Percentiles rank a stretch among this genome's conserved stretches.
Conservation (phyloP, 2,113 vertebrate genomes). For the Ochotona curzoniae region DNA sequence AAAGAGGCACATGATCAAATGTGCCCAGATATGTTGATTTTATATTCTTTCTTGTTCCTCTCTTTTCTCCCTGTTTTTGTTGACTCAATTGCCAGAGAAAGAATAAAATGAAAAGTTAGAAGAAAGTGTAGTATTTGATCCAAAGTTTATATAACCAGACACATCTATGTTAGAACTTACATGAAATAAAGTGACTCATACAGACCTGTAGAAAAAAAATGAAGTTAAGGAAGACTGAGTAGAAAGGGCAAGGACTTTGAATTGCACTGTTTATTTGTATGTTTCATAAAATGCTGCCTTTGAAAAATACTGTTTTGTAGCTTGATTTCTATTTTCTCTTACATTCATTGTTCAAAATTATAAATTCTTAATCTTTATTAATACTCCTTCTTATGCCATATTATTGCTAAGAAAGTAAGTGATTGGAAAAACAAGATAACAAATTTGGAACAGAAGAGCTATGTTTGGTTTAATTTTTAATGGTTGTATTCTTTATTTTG, state of each 20-base stretch:
- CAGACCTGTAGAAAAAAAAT: neutral
- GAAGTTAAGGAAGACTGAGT: neutral
- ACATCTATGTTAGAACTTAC: neutral
- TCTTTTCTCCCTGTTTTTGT: neutral
- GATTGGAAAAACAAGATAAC: neutral
- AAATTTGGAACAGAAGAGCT: neutral
- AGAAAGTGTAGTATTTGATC: neutral
- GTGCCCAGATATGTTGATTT: neutral
- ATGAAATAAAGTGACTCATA: neutral
- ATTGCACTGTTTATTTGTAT: neutral
- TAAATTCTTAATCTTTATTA: slow-evolving; percentile 43
- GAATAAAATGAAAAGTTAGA: neutral
- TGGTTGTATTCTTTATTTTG: too few relatives aligned
- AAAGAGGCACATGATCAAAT: neutral
- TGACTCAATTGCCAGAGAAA: neutral
- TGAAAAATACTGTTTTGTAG: slow-evolving; percentile 7
- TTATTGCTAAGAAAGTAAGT: slow-evolving; percentile 34
- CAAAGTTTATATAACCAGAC: neutral
- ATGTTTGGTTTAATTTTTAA: neutral
- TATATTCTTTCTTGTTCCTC: neutral
- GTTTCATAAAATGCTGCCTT: neutral
- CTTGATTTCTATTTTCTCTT: neutral
- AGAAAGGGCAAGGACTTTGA: neutral
- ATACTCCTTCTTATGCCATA: neutral
- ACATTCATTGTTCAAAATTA: neutral